Base-by-base conservation (phyloP, 2,888 invertebrate species). In the Sarcophaga rosellei region DNA sequence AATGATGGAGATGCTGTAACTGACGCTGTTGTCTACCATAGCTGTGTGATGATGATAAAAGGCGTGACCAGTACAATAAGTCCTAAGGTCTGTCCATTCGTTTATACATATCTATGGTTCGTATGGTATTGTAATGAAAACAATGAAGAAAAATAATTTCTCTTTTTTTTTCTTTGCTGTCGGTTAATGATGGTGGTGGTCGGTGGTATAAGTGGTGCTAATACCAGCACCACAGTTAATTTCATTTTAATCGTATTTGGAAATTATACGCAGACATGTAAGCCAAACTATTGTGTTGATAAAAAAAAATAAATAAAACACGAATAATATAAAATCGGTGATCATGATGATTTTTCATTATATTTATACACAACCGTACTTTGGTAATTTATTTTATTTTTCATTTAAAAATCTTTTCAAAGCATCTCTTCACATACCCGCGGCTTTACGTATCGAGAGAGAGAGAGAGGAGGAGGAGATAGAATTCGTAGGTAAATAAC, bases 171-270 rank as follows among this genome's bases (percentile, higher is more conserved):
- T 53, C 15, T 2, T 47, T 47, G 11, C 47, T 15, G 12, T 5
- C 53, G 5, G 17, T 53, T 53, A 17, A 53, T 53, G 53, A 53
- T 53, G 53, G 15, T 21, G n/a, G 35, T 65, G 25, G 63, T 66
- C 17, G 53, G 15, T 21, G 15, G 35, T 65, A 23, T 53, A 59
- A 65, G 23, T 65, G 53, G 53, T 53, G 53, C 17, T 53, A 53
- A 15, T 53, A 15, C 53, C 17, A 15, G 35, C 35, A 78, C 35
- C 47, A 63, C 69, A 68, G 17, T 47, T 82, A 82, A 82, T 82
- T 76, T 66, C 61, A 77, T 76, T 82, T 82, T 82, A 82, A 82
- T 82, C 82, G 65, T 65, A 20, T 66, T 57, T 72, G 63, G 72
- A 35, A 79, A 59, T 79, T 57, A 66, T 65, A 53, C 12, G 57